Base-by-base conservation (phyloP, 2,797 vertebrate species). In the Lepilemur ruficaudatus region DNA sequence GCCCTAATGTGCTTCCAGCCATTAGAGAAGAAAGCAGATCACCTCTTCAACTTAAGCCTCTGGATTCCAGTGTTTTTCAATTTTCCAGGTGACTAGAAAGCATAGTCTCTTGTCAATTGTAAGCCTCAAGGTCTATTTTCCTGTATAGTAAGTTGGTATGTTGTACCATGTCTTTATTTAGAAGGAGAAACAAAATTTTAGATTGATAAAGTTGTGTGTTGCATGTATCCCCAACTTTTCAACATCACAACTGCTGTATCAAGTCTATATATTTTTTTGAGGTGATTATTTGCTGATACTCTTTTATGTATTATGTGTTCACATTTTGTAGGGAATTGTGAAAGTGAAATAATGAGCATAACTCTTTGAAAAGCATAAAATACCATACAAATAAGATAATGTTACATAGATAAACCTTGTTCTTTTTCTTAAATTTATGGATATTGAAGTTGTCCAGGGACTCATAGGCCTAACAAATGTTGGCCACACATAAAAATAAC, bases 41-140 rank as follows among this genome's bases (percentile, higher is more conserved):
- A 84, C 25, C 90, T 88, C 67, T 93, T 92, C 93, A 79, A 46
- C 93, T 93, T 57, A 82, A 90, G 52, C 76, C 95, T 90, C 28
- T 89, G 89, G 96, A 97, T 70, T 84, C 93, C 83, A 93, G 72
- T 91, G 75, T 86, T 89, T 91, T 92, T 38, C 90, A 95, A 23
- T 95, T 93, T 89, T 92, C 96, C 95, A 97, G 96, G 97, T 98
- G 78, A 85, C 94, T 92, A 52, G 79, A 70, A 89, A 63, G 48
- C 2, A 76, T 70, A 61, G 14, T 46, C 3, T 93, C 0, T 67
- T 92, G 70, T 97, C 20, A 73, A 0, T 65, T 93, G 4, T 80
- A 75, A 95, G n/a, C 76, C 20, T 43, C 23, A 48, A 52, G 35
- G 12, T 91, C 50, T 32, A 0, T 69, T 86, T 85, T 90, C 86